These are phyloP conservation scores for Gephyroberyx darwinii DNA, from an alignment of 2,797 vertebrate species.

Conservation along the genomic window DNA sequence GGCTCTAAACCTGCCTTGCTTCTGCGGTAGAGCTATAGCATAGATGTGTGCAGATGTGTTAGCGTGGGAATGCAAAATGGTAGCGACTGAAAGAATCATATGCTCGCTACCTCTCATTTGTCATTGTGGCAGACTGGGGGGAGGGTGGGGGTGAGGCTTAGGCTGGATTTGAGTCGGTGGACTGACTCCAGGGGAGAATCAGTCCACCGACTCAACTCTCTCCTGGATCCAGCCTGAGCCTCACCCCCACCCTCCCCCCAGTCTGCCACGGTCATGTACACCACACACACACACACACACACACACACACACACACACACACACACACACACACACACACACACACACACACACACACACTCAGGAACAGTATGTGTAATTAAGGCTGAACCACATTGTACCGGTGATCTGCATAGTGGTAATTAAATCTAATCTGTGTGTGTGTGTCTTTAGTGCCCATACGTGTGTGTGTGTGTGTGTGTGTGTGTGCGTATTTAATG, in stretches of 20 bases:
- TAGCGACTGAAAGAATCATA: conserved; percentile 18
- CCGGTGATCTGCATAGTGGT: conserved; percentile 64
- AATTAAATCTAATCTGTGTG: conserved; percentile 73
- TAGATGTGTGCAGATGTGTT: conserved; percentile 19
- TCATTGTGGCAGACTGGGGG: too few species aligned
- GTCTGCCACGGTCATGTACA: background rate
- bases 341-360: conserved; percentile 1
- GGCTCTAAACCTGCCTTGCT: background rate
- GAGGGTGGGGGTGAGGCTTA: too few species aligned
- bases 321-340: too few species aligned
- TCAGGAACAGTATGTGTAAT: conserved; percentile 59
- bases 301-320: too few species aligned
- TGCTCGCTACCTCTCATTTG: conserved; percentile 9
- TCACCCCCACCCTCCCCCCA: too few species aligned
- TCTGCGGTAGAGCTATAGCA: conserved; percentile 37
- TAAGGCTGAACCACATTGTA: conserved; percentile 65
- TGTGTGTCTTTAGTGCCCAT: conserved; percentile 30
- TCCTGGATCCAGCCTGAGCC: too few species aligned
- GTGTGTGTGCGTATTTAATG: conserved; percentile 59
- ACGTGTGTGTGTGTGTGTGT: conserved; percentile 30
- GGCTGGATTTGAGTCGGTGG: too few species aligned
- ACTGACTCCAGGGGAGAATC: too few species aligned
- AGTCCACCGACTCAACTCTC: too few species aligned
- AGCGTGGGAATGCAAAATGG: conserved; percentile 17
- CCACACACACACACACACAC: background rate